Conservation (phyloP, 37 sponge, comb jelly and placozoan genomes). For the Aphrocallistes beatrix region DNA sequence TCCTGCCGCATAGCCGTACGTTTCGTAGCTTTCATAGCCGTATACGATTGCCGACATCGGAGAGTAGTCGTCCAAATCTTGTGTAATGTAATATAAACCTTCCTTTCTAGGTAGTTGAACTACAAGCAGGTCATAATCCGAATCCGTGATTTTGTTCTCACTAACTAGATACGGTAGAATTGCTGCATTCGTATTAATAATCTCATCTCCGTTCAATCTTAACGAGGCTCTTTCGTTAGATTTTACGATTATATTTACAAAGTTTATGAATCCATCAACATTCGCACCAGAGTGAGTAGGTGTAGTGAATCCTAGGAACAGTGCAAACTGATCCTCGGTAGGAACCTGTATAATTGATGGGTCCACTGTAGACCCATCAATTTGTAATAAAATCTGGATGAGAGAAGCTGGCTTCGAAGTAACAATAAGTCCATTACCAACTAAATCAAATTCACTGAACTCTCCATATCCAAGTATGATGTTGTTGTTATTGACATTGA, state of each 20-base stretch:
- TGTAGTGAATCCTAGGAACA: neutral
- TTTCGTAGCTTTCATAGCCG: neutral
- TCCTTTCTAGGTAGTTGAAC: neutral
- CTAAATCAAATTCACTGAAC: neutral
- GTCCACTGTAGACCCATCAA: neutral
- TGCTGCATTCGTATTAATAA: neutral
- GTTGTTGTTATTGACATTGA: neutral
- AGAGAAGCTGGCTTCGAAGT: neutral
- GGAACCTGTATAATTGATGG: neutral
- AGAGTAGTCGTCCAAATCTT: neutral
- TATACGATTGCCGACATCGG: constrained; percentile 7
- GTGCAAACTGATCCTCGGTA: constrained; percentile 2
- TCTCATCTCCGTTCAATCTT: neutral
- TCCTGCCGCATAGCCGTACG: neutral
- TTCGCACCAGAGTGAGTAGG: neutral
- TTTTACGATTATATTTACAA: constrained; percentile 11
- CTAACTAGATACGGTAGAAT: neutral
- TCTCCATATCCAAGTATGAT: neutral
- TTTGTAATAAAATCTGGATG: neutral
- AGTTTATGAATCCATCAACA: neutral
- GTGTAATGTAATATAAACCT: neutral
- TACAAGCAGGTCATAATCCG: neutral
- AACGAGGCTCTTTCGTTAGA: neutral
- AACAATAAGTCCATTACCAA: neutral
- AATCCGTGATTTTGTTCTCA: neutral